Evolutionary conservation across 2,888 invertebrate species (phyloP).

Genomic region (Acanthosepion pharaonis): DNA sequence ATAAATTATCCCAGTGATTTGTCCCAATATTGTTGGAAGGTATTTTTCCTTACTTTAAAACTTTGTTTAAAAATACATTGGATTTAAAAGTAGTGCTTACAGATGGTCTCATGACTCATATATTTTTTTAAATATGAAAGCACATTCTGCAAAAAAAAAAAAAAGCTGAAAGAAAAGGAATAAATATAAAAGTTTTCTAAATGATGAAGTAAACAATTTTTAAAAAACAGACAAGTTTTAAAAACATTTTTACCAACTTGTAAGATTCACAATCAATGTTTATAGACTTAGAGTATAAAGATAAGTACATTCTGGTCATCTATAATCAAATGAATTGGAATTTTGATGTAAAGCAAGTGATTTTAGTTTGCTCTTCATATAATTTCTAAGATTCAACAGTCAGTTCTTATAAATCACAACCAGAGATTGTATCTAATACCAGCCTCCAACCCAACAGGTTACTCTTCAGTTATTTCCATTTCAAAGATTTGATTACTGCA

Average conservation of each 20-base stretch:
- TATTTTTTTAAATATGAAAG: too few relatives aligned
- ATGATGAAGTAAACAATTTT: neutral
- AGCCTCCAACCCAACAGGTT: neutral
- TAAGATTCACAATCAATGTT: neutral
- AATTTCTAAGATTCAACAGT: neutral
- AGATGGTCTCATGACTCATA: too few relatives aligned
- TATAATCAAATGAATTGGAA: neutral
- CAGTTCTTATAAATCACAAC: neutral
- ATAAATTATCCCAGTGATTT: too few relatives aligned
- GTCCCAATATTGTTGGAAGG: too few relatives aligned
- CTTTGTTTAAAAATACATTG: too few relatives aligned
- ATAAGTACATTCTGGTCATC: neutral
- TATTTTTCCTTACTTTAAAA: too few relatives aligned
- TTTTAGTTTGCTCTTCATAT: neutral
- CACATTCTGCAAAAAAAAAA: too few relatives aligned
- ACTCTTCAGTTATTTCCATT: neutral
- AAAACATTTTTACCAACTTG: neutral
- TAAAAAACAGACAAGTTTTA: neutral
- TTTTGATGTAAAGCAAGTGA: neutral
- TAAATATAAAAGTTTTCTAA: neutral
- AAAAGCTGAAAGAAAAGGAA: too few relatives aligned
- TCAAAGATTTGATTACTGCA: neutral
- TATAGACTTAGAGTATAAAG: neutral
- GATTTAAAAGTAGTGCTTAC: too few relatives aligned
- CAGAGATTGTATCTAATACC: neutral